Evolutionary conservation across 2,113 vertebrate genomes (phyloP).

Genomic region (Heterotis niloticus): DNA sequence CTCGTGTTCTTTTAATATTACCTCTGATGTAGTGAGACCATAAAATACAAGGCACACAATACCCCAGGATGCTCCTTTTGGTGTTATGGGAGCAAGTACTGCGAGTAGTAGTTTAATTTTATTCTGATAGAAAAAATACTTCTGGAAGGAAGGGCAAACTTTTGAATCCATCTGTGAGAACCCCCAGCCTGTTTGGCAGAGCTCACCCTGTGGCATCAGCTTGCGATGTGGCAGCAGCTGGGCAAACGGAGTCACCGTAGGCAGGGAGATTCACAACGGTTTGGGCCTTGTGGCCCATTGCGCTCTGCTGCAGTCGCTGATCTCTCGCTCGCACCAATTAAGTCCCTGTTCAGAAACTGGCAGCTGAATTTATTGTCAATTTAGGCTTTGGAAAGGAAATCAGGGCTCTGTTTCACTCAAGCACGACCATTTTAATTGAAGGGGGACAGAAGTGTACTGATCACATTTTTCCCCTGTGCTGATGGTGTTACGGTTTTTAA

Average conservation of each 20-base stretch:
- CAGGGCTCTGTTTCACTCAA: not conserved
- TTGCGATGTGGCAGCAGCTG: too few species aligned
- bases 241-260: not conserved
- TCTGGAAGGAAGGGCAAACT: not conserved
- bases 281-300: not conserved
- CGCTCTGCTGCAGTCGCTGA: not conserved
- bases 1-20: too few species aligned
- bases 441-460: not conserved
- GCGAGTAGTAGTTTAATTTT: not conserved
- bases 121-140: not conserved
- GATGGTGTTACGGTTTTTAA: not conserved
- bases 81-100: too few species aligned
- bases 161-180: not conserved
- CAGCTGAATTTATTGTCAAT: constrained; percentile 19
- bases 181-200: not conserved
- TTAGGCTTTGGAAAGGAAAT: constrained; percentile 1
- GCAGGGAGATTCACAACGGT: not conserved
- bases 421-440: not conserved
- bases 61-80: too few species aligned
- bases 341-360: not conserved
- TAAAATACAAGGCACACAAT: too few species aligned
- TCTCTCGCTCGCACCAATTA: constrained; percentile 11
- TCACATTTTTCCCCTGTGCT: not conserved
- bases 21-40: too few species aligned
- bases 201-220: not conserved